Evolutionary conservation across 2,888 invertebrate species (phyloP), one percentile per base, ranked within the genome.

Genomic region (Julus scanicus): DNA sequence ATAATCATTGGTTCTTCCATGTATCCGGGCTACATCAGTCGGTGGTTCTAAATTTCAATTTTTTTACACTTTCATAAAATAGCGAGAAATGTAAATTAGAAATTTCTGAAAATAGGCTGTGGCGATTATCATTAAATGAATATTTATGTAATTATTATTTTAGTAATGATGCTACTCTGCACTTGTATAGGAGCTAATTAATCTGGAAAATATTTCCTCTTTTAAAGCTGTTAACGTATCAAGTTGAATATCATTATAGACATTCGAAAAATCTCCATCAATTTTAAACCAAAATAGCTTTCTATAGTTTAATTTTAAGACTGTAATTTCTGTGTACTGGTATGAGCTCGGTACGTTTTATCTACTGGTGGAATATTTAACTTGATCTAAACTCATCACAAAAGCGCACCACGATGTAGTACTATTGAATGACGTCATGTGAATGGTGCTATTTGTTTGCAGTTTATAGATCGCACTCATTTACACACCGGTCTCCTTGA

Each of bases 401-500:
- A 53, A 20, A 20, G 2, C 8, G 20, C 37, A 29, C 20, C 63
- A 15, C 63, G 11, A 20, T 80, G 29, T 29, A 29, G 29, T 71
- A 71, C 63, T 80, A 13, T 80, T 63, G 63, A 8, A 63, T 80
- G 80, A 37, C 13, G 44, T 85, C 44, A 40, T 85, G 1, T 29
- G 49, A 40, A 44, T 44, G 84, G 17, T 39, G 39, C 44, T 84
- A n/a, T 39, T 44, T 40, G 0, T 80, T 48, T 40, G 44, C 11
- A n/a, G 9, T 29, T 39, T 39, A n/a, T 13, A n/a, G 53, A 57
- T 40, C 53, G 29, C 29, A 20, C 39, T 20, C 8, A 71, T 48
- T 88, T 86, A 88, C 20, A 88, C 88, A 1, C 88, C 88, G 5
- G 88, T 88, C 44, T 88, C 88, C n/a, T 86, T 88, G 48, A 88